Base-by-base conservation (phyloP, 2,888 invertebrate species). In the Serrognathus titanus region DNA sequence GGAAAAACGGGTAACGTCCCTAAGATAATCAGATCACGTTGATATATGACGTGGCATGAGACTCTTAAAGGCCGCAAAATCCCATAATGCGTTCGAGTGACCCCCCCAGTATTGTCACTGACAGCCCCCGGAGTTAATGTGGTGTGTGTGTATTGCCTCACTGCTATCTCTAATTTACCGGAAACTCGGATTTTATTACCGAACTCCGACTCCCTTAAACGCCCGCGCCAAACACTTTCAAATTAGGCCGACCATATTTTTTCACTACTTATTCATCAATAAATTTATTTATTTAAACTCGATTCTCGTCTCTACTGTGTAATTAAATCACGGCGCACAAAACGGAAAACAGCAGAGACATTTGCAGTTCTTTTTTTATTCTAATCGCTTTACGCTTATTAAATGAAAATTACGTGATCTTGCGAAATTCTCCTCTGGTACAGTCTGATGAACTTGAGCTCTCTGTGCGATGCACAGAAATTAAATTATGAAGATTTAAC, bases 171-270 rank as follows among this genome's bases (percentile, higher is more conserved):
- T 69, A 69, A 70, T 69, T 69, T 68, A 70, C 62, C 63, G 68
- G 67, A 70, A 70, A 68, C 66, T 64, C 60, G 63, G 69, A 71
- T 71, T 71, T 69, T 68, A 68, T 68, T 67, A 66, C 66, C 63
- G 62, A 57, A 31, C 24, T 4, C 24, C 24, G 24, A 7, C 24
- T 31, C 24, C 24, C 24, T 31, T 31, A 31, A 31, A 31, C 24
- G 24, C 58, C 6, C 24, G 24, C 24, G 16, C 24, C 24, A 31
- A 7, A 31, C 24, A 31, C 24, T 31, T 31, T 3, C 24, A 31
- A 31, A 31, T 31, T 31, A 31, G 24, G 24, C 24, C 24, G 24
- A 31, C 24, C 24, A 31, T 31, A 31, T 31, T 31, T 31, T 16
- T 31, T 7, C 6, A 7, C 24, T 31, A 7, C 6, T 31, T 31